A percentile compares a stretch with the other conserved stretches of the same genome.
phyloP scores from a whole-genome alignment of 2,113 vertebrate species.

The Sorex fumeus region DNA sequence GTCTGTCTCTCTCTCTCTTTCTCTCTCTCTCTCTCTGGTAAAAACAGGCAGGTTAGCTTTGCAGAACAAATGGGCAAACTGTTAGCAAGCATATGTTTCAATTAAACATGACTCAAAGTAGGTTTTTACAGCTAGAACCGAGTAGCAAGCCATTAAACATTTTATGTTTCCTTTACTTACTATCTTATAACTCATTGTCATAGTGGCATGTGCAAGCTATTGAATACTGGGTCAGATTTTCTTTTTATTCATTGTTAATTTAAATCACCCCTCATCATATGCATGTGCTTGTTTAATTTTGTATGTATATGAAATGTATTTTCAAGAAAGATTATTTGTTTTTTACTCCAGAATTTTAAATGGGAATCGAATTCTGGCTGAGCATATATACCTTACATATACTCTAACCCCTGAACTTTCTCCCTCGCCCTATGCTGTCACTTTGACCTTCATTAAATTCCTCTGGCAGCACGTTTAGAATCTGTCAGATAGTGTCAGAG shows the following conservation, averaged over 20 bases:
- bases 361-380: no score
- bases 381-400: no score
- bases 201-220: constrained; percentile 12
- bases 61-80: constrained; percentile 55
- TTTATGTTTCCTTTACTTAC: constrained; percentile 67
- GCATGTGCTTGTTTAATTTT: neutral
- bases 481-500: neutral
- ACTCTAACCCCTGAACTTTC: no score
- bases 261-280: neutral
- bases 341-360: neutral
- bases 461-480: neutral
- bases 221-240: constrained; percentile 39
- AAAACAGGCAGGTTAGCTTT: constrained; percentile 49
- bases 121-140: constrained; percentile 51
- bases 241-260: neutral
- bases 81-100: constrained; percentile 60
- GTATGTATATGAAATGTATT: neutral
- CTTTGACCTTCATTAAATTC: neutral
- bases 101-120: constrained; percentile 65
- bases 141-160: constrained; percentile 52
- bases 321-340: constrained; percentile 72
- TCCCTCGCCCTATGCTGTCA: no score
- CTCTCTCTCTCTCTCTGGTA: constrained; percentile 8
- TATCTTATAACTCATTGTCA: constrained; percentile 54
- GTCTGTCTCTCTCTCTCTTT: no score